Base-by-base conservation (phyloP, 2,113 vertebrate genomes). In the Micronycteris hirsuta region DNA sequence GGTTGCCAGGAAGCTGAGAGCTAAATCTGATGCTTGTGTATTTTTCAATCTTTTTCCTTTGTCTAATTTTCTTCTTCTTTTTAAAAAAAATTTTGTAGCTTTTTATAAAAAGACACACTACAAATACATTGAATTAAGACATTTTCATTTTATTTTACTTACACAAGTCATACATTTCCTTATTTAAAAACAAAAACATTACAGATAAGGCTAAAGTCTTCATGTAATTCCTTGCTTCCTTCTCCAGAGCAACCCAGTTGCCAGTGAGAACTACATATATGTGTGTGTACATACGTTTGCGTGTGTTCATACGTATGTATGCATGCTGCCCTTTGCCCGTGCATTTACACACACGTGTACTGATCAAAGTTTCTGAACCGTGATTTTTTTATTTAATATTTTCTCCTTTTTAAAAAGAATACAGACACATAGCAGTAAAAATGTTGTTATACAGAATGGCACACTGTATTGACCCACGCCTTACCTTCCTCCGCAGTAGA, bases 71-170 rank as follows among this genome's bases (percentile, higher is more conserved):
- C 68, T n/a, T 47, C 74, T 45, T 41, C 49, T 70, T 24, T 47
- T 47, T 43, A 41, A 41, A n/a, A 63, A 31, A 28, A 63, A 5
- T 86, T 56, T 83, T 26, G 6, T 36, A 49, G 17, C 45, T 76
- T 49, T 76, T 49, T 67, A 28, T 67, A 61, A 63, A 82, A 95
- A 61, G 33, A 17, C 33, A 47, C 43, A 80, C 41, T 70, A 28
- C 38, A 61, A 82, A 26, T 67, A 67, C 28, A 65, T 86, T 83
- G 76, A 65, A 74, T 17, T 52, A 81, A 13, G 54, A 38, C 20
- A 6, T 43, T 65, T 93, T 71, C 52, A 56, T 89, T 65, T 93
- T 86, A 80, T 78, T 73, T 65, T 63, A 47, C 54, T 77, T 52
- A 47, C 9, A 67, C 56, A 92, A 47, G 16, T n/a, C 65, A 86